Evolutionary conservation across 2,888 invertebrate species (phyloP), one percentile per base, ranked within the genome.

Genomic region (Argyra leucocephala): DNA sequence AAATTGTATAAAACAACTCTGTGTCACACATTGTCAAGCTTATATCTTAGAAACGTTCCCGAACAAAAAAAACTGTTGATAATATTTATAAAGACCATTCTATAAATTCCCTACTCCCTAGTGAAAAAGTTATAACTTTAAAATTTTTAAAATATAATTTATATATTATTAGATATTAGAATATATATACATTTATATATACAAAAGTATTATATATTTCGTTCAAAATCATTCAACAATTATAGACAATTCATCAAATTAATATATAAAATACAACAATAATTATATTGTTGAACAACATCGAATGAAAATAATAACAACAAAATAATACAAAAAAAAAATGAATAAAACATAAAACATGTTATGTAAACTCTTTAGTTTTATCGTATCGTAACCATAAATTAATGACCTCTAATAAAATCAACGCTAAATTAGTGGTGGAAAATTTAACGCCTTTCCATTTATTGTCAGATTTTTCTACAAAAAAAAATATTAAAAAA

Each of bases 371-470:
- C 48, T 48, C n/a, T 48, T 48, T 48, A 48, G n/a, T 15, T 48
- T 48, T 48, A 48, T 48, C 48, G 31, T 10, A n/a, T n/a, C n/a
- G 5, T 48, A 48, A 48, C 15, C 48, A 48, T 48, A 48, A 48
- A 48, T 48, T 48, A 48, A 48, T 48, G 48, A 48, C 48, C 48
- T 48, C 48, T 48, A 48, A 48, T 48, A 48, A 48, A 48, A 48
- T 48, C 48, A 48, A 48, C 48, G 48, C 48, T 48, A 48, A 48
- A 48, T 48, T 48, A 48, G 48, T 48, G 48, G 48, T 48, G 48
- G 48, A 48, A 48, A 48, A 48, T 48, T 48, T 48, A 48, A 48
- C 48, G 48, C 48, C 48, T 48, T 48, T 48, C 48, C 48, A 48
- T 48, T 48, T 48, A 48, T 48, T 48, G 48, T 48, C 48, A 48